A percentile compares a stretch with the other conserved stretches of the same genome.
Conservation (phyloP, 1,140 invertebrate genomes). For the Drosophila nasuta region DNA sequence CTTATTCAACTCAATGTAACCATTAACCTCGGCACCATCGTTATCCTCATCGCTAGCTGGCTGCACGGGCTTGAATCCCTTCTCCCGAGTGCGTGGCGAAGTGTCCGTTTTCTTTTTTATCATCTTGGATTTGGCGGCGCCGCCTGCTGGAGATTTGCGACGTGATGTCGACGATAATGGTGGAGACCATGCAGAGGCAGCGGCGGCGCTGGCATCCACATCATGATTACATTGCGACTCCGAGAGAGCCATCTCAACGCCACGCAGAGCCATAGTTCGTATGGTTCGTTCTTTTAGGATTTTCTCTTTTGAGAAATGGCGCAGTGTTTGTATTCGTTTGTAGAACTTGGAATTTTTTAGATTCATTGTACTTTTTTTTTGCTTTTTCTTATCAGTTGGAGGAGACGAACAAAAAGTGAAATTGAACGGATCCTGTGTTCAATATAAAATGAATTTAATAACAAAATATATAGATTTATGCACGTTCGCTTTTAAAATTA, state of each 20-base stretch:
- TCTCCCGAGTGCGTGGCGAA: not conserved
- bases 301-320: slow-evolving; percentile 74
- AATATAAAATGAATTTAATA: slow-evolving; percentile 28
- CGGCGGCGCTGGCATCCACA: slow-evolving; percentile 2
- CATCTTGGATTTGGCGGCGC: slow-evolving; percentile 13
- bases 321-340: slow-evolving; percentile 77
- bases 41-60: not conserved
- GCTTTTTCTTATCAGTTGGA: slow-evolving; percentile 53
- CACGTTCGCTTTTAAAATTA: slow-evolving; percentile 5
- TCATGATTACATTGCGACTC: slow-evolving; percentile 41
- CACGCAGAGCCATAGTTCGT: slow-evolving; percentile 35
- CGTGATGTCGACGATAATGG: slow-evolving; percentile 20
- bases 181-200: slow-evolving; percentile 36
- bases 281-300: slow-evolving; percentile 63
- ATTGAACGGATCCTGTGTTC: slow-evolving; percentile 47
- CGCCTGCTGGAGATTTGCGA: slow-evolving; percentile 13
- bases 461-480: slow-evolving; percentile 26
- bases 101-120: slow-evolving; percentile 8
- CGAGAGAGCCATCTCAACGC: slow-evolving; percentile 61
- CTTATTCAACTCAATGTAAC: slow-evolving; percentile 70
- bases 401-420: slow-evolving; percentile 32
- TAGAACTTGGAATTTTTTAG: slow-evolving; percentile 84
- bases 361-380: slow-evolving; percentile 82
- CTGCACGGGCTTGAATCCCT: slow-evolving; percentile 19
- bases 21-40: slow-evolving; percentile 30